phyloP scores from a whole-genome alignment of 2,797 vertebrate genomes.

The Brachyrhaphis roseni region DNA sequence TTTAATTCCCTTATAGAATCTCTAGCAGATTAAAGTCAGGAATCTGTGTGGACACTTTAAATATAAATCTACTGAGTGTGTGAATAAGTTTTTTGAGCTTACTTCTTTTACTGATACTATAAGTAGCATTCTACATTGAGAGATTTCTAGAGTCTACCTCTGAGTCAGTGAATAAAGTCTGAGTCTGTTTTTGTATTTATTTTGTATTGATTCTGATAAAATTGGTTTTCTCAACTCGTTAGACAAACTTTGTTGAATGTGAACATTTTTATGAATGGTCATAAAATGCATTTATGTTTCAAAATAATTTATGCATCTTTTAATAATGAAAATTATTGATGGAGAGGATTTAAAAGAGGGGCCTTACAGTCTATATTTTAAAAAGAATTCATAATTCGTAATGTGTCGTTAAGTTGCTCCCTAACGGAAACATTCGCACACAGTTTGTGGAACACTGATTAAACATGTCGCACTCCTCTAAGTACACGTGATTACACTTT shows the following conservation, averaged over 20 bases:
- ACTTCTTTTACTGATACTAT: not conserved
- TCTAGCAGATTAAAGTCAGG: not conserved
- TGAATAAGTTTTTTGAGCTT: not conserved
- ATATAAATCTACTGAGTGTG: not conserved
- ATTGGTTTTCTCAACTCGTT: not conserved
- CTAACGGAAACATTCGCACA: constrained; percentile 18
- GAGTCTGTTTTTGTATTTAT: constrained; percentile 2
- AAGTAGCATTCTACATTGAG: not conserved
- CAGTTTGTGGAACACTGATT: constrained; percentile 48
- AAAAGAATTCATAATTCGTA: constrained; percentile 16
- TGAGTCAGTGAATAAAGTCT: constrained; percentile 21
- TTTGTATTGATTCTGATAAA: not conserved
- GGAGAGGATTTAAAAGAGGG: not conserved
- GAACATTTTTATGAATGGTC: constrained; percentile 4
- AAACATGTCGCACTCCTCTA: constrained; percentile 52
- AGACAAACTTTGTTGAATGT: constrained; percentile 8
- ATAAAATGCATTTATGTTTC: not conserved
- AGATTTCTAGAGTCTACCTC: constrained; percentile 7
- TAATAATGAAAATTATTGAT: not conserved
- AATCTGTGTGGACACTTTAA: not conserved
- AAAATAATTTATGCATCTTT: constrained; percentile 5
- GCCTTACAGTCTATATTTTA: not conserved
- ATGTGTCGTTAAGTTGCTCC: constrained; percentile 14
- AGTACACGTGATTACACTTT: constrained; percentile 54
- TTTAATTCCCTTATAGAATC: not conserved